Evolutionary conservation across 2,797 vertebrate species (phyloP).

Genomic region (Sparidentex hasta): DNA sequence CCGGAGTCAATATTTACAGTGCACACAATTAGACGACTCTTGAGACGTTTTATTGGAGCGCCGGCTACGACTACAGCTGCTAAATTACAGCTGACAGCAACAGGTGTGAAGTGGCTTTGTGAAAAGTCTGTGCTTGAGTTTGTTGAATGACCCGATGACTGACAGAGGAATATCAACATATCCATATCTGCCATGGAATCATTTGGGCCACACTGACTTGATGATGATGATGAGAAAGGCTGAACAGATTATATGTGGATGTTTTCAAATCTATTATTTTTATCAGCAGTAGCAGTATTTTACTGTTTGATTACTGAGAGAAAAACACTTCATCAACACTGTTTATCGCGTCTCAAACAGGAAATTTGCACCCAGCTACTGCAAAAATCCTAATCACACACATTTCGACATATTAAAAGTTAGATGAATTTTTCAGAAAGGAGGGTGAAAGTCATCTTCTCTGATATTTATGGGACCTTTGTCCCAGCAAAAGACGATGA

Average conservation of each 20-base stretch:
- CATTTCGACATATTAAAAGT: slow-evolving; percentile 1
- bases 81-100: slow-evolving; percentile 17
- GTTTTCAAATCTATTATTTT: slow-evolving; percentile 1
- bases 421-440: neutral
- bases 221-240: neutral
- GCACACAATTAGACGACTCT: slow-evolving; percentile 30
- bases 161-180: neutral
- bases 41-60: slow-evolving; percentile 25
- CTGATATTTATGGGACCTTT: slow-evolving; percentile 10
- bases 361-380: slow-evolving; percentile 2
- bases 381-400: slow-evolving; percentile 2
- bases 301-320: neutral
- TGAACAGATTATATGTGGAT: slow-evolving; percentile 4
- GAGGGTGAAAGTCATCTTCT: neutral
- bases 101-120: slow-evolving; percentile 32
- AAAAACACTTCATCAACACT: neutral
- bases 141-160: slow-evolving; percentile 18
- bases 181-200: neutral
- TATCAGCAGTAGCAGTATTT: slow-evolving; percentile 13
- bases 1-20: slow-evolving; percentile 62
- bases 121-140: slow-evolving; percentile 6
- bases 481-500: slow-evolving; percentile 19
- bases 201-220: slow-evolving; percentile 17
- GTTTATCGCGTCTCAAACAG: slow-evolving; percentile 1
- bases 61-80: neutral